A percentile compares a stretch with the other conserved stretches of the same genome.
Conservation (phyloP, 2,888 invertebrate species). For the Drymonia ruficornis region DNA sequence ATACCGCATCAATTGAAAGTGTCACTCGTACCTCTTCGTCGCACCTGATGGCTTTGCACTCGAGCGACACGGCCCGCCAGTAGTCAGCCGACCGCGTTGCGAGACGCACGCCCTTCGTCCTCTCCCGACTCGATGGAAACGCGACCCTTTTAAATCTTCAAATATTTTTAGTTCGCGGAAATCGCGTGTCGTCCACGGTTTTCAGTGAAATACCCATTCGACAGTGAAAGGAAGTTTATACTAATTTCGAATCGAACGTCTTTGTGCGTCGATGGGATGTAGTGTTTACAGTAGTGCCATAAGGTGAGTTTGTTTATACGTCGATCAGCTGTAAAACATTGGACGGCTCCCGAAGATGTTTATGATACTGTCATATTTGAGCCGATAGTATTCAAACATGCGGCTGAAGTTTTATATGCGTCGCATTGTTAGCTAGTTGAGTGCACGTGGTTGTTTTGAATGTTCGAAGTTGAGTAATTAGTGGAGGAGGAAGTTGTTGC, state of each 20-base stretch:
- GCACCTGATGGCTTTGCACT: conserved; percentile 62
- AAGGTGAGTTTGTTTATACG: conserved; percentile 71
- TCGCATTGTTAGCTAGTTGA: conserved; percentile 15
- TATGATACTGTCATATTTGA: conserved; percentile 35
- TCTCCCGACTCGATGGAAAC: conserved; percentile 39
- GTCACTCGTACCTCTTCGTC: conserved; percentile 49
- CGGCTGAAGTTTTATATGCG: conserved; percentile 21
- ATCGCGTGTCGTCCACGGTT: conserved; percentile 57
- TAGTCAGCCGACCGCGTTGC: conserved; percentile 61
- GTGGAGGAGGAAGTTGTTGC: conserved; percentile 32
- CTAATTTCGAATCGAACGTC: conserved; percentile 50
- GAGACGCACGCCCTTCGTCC: conserved; percentile 70
- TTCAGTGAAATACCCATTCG: conserved; percentile 41
- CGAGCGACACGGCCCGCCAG: conserved; percentile 51
- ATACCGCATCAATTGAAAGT: conserved; percentile 60
- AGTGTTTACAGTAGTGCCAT: conserved; percentile 58
- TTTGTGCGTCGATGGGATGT: conserved; percentile 55
- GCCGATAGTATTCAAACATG: conserved; percentile 21
- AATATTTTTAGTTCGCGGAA: conserved; percentile 74
- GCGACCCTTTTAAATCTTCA: conserved; percentile 64
- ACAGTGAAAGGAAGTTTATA: conserved; percentile 57
- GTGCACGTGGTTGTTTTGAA: conserved; percentile 10
- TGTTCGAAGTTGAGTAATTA: not conserved
- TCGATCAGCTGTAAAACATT: conserved; percentile 65
- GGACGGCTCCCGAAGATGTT: conserved; percentile 29